phyloP scores from a whole-genome alignment of 2,113 vertebrate genomes.

The Pipa parva region DNA sequence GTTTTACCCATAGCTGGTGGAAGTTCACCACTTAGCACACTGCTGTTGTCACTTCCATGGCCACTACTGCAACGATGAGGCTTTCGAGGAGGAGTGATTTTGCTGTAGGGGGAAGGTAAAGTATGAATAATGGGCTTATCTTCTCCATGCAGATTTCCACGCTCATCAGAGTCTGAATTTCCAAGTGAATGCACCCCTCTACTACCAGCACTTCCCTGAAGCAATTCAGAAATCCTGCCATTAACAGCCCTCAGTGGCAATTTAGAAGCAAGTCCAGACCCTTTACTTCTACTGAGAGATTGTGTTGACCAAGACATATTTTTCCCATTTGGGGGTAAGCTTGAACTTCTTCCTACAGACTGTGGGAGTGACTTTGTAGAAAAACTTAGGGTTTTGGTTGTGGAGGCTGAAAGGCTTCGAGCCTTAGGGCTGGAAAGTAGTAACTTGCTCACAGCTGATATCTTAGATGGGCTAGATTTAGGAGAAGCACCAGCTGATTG shows the following conservation, averaged over 20 bases:
- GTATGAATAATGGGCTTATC: conserved; percentile 70
- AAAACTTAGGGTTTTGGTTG: conserved; percentile 92
- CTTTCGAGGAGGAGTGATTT: conserved; percentile 88
- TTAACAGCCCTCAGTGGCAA: conserved; percentile 86
- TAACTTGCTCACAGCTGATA: conserved; percentile 92
- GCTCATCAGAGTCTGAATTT: conserved; percentile 58
- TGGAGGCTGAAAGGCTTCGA: conserved; percentile 82
- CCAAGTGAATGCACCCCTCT: conserved; percentile 60
- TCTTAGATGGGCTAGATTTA: conserved; percentile 79
- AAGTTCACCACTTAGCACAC: conserved; percentile 91
- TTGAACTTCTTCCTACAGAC: conserved; percentile 79
- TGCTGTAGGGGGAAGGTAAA: conserved; percentile 95
- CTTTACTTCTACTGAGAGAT: conserved; percentile 83
- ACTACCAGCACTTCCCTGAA: conserved; percentile 70
- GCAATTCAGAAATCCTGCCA: conserved; percentile 88
- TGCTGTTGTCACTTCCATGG: conserved; percentile 96
- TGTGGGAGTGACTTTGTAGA: conserved; percentile 94
- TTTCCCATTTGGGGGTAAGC: conserved; percentile 78
- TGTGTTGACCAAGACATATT: conserved; percentile 91
- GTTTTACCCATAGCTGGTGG: conserved; percentile 97
- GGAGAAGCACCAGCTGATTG: conserved; percentile 72
- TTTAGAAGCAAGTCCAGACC: conserved; percentile 78
- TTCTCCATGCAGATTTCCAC: conserved; percentile 50
- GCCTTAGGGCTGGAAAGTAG: conserved; percentile 88
- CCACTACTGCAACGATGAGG: conserved; percentile 94